Evolutionary conservation across 2,888 invertebrate species (phyloP), one percentile per base, ranked within the genome.

Genomic region (Anoplius nigerrimus): DNA sequence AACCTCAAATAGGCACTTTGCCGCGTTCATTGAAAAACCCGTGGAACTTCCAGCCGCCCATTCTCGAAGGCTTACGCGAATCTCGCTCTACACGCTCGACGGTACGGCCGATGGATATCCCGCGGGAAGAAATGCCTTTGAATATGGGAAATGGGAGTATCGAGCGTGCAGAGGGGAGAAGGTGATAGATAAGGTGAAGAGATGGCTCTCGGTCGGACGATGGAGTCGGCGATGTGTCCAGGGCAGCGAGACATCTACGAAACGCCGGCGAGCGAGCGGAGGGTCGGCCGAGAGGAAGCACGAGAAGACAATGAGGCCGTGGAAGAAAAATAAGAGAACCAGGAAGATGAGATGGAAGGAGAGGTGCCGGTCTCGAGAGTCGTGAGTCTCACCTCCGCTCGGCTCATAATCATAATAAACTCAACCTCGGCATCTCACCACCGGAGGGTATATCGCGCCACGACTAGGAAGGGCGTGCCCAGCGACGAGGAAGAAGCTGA

Each of bases 321-420:
- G 45, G 42, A 51, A 43, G 51, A 48, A 51, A 34, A 62, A 60
- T 53, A 69, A 55, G 51, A 63, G 59, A 24, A 46, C 48, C 62
- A 59, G 54, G 43, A 55, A 24, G 54, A 21, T 18, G n/a, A 57
- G 43, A 20, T 43, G 62, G 63, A 42, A 62, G 59, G 58, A 72
- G 63, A 69, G 69, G 63, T 34, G 69, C 62, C 51, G 66, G 62
- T 54, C 62, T 62, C 64, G 62, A 72, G 78, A 79, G 70, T 73
- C 73, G 65, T 74, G 76, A 74, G 69, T 77, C 71, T 76, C 75
- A 70, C 72, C 75, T 74, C 69, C 61, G 62, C 65, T 77, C 71
- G 72, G 56, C 75, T 78, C 72, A 79, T 83, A 83, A 83, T 83
- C 79, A 79, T 80, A 82, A 83, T 80, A 78, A 79, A 80, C 73